phyloP scores from a whole-genome alignment of 2,888 invertebrate genomes.

The Cactoblastis cactorum region DNA sequence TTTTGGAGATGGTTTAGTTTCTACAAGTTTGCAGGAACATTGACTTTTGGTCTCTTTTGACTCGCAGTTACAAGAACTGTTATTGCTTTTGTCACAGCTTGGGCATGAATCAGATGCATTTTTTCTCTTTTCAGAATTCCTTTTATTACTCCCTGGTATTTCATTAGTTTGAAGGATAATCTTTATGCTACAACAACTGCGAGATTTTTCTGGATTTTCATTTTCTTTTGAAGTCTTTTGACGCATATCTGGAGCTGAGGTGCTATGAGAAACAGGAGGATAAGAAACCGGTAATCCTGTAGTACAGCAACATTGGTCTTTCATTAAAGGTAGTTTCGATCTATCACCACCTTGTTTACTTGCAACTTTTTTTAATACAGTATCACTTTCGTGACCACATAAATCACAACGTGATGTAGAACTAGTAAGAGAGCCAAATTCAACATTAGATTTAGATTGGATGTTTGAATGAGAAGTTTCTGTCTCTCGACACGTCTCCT shows the following conservation, averaged over 20 bases:
- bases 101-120: background rate
- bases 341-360: background rate
- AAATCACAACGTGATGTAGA: no score
- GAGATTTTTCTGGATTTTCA: background rate
- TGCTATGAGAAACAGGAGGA: background rate
- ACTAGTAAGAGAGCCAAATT: background rate
- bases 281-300: background rate
- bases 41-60: background rate
- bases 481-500: background rate
- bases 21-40: background rate
- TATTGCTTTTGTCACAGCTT: background rate
- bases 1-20: no score
- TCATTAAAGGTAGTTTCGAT: background rate
- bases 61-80: background rate
- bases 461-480: background rate
- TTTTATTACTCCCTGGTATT: background rate
- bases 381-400: background rate
- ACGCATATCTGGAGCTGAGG: background rate
- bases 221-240: background rate
- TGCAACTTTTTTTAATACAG: background rate
- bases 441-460: background rate
- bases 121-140: background rate
- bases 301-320: background rate
- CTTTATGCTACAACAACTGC: constrained; percentile 1
- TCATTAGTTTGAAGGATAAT: background rate